Conservation (phyloP, 2,113 vertebrate genomes). For the Calyptomena viridis region DNA sequence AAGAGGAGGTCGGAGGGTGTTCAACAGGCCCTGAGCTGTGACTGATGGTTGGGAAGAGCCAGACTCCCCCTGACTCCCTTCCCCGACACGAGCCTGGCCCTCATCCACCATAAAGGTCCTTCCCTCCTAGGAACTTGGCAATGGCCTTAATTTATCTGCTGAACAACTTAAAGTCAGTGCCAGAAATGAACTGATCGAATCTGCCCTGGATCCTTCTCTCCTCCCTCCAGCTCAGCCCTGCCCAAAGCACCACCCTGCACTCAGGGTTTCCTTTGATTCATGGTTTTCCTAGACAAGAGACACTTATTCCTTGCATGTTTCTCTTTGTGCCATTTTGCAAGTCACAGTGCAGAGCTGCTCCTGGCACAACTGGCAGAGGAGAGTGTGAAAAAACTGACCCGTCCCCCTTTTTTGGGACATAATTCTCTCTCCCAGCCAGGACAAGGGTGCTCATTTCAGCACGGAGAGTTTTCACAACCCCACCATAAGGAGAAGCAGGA, state of each 20-base stretch:
- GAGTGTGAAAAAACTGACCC: accelerated
- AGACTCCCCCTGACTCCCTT: accelerated
- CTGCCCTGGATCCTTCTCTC: not conserved
- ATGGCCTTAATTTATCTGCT: constrained; percentile 22
- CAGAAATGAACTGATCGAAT: not conserved
- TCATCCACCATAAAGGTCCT: not conserved
- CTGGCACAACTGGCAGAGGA: not conserved
- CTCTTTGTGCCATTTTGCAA: not conserved
- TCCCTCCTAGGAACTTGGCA: not conserved
- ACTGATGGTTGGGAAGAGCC: not conserved
- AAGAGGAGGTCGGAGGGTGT: not conserved
- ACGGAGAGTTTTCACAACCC: not conserved
- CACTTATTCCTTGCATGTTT: not conserved
- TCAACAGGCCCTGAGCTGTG: not conserved
- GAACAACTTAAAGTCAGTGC: constrained; percentile 34
- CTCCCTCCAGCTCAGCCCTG: not conserved
- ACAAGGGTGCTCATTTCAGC: not conserved
- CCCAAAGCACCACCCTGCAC: not conserved
- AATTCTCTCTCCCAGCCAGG: not conserved
- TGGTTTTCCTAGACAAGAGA: not conserved
- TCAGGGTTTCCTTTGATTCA: not conserved
- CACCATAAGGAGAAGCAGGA: not conserved
- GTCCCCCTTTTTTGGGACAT: accelerated
- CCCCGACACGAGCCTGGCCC: not conserved
- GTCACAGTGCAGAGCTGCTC: not conserved